Evolutionary conservation across 2,113 vertebrate species (phyloP).

Genomic region (Buteo buteo): DNA sequence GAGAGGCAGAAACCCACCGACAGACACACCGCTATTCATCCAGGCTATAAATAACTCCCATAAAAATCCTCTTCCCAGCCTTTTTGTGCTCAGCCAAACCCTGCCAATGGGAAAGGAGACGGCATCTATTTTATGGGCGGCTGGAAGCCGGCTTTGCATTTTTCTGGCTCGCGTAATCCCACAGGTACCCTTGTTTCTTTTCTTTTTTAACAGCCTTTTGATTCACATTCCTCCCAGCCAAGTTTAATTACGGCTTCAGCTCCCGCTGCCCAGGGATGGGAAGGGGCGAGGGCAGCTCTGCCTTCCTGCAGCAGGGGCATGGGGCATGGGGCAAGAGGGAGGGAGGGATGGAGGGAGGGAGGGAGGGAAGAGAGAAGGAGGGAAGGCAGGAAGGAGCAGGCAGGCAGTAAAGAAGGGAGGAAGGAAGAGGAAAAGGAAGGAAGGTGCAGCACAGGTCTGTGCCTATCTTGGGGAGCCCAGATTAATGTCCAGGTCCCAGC

Average conservation of each 20-base stretch:
- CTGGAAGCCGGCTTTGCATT: conserved; percentile 36
- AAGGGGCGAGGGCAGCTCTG: not conserved
- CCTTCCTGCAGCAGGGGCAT: not conserved
- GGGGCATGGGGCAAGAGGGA: not conserved
- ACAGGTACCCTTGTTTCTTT: conserved; percentile 34
- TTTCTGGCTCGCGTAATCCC: conserved; percentile 20
- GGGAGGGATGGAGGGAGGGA: not conserved
- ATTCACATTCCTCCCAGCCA: conserved; percentile 40
- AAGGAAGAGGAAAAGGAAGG: not conserved
- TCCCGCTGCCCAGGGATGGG: not conserved
- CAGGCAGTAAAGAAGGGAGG: not conserved
- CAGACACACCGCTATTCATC: not conserved
- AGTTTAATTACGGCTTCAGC: conserved; percentile 12
- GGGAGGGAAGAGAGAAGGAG: not conserved
- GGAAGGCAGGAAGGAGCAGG: too few relatives aligned
- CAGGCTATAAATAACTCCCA: conserved; percentile 33
- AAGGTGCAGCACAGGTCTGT: not conserved
- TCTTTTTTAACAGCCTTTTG: conserved; percentile 44
- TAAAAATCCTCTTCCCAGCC: conserved; percentile 30
- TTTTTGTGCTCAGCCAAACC: conserved; percentile 26
- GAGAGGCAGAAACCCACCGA: not conserved
- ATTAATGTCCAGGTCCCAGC: not conserved
- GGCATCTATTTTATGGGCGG: conserved; percentile 45
- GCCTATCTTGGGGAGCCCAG: not conserved
- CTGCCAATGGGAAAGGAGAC: conserved; percentile 30